Percentiles rank a stretch among this genome's conserved stretches.
Evolutionary conservation across 2,797 vertebrate species (phyloP).

Genomic region (Nannoperca australis): DNA sequence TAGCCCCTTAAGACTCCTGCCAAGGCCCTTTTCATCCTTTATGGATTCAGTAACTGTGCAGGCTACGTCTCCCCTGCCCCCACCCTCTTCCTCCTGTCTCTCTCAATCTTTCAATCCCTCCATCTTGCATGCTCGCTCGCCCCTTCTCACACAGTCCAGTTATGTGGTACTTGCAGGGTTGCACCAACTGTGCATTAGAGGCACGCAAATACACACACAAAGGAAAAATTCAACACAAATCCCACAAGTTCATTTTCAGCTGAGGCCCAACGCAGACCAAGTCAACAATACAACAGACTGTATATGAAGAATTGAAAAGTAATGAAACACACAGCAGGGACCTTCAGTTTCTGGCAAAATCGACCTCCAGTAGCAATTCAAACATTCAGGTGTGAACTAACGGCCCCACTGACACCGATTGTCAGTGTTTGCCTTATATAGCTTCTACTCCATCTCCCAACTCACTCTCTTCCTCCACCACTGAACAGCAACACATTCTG

Average conservation of each 20-base stretch:
- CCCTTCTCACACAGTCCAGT: constrained; percentile 42
- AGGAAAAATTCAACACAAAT: constrained; percentile 15
- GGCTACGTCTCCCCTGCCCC: constrained; percentile 50
- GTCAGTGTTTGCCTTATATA: constrained; percentile 31
- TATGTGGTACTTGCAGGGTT: constrained; percentile 43
- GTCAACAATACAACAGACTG: constrained; percentile 23
- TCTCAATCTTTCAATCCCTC: constrained; percentile 77
- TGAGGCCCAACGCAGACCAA: constrained; percentile 15
- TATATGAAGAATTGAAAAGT: constrained; percentile 45
- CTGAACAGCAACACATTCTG: constrained; percentile 12
- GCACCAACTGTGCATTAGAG: constrained; percentile 36
- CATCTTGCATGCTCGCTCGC: constrained; percentile 72
- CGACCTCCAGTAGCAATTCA: constrained; percentile 42
- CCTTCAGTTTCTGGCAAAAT: constrained; percentile 43
- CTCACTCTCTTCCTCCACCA: constrained; percentile 1
- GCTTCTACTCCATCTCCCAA: constrained; percentile 26
- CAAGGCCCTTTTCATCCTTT: constrained; percentile 83
- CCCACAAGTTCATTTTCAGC: constrained; percentile 4
- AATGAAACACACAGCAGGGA: constrained; percentile 37
- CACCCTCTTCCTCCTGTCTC: constrained; percentile 68
- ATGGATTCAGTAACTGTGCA: constrained; percentile 80
- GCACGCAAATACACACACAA: background rate
- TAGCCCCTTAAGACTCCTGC: constrained; percentile 83
- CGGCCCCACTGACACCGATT: constrained; percentile 36
- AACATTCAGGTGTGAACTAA: constrained; percentile 49